A percentile compares a stretch with the other conserved stretches of the same genome.
Conservation (phyloP, 2,113 vertebrate species). For the Zosterops japonicus region DNA sequence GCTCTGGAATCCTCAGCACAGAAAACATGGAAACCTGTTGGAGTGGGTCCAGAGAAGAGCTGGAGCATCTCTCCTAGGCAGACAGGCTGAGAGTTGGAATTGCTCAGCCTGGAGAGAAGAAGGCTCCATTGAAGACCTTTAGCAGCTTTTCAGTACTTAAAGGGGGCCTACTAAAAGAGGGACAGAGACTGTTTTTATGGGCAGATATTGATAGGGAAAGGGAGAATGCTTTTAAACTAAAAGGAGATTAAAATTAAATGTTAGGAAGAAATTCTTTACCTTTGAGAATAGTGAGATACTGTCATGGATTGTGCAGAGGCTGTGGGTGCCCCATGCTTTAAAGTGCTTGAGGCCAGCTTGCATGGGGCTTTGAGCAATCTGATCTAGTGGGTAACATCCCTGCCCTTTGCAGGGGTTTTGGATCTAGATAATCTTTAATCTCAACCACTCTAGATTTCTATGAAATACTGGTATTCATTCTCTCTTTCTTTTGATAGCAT, state of each 20-base stretch:
- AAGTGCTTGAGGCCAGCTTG: accelerated
- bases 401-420: background rate
- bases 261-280: background rate
- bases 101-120: background rate
- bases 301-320: background rate
- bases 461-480: background rate
- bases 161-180: background rate
- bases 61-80: accelerated
- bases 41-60: too few relatives aligned
- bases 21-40: background rate
- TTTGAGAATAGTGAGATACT: background rate
- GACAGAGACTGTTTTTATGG: accelerated
- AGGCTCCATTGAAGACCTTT: background rate
- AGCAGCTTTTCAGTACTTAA: background rate
- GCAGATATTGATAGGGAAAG: background rate
- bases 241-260: background rate
- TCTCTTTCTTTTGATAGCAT: background rate
- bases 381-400: background rate
- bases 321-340: background rate
- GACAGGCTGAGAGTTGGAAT: background rate
- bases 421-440: background rate
- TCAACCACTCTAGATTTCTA: background rate
- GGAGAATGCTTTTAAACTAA: background rate
- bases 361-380: background rate
- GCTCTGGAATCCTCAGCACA: background rate